Conservation (phyloP, 2,888 invertebrate genomes). For the Thymelicus sylvestris region DNA sequence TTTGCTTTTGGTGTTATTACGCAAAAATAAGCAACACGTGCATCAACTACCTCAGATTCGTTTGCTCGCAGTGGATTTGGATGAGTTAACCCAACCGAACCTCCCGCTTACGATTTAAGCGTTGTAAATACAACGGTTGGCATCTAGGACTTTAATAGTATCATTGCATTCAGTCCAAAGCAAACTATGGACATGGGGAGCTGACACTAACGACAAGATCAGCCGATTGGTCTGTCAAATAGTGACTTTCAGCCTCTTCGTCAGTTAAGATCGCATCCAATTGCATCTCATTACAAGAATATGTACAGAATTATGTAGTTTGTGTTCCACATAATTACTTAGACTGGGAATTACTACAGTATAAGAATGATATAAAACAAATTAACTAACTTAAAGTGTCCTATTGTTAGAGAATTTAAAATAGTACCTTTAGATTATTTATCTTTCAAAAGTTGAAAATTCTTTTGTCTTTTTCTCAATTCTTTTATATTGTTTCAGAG, state of each 20-base stretch:
- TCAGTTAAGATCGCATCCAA: not conserved
- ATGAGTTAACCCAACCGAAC: not conserved
- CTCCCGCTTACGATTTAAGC: not conserved
- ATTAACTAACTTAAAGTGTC: not conserved
- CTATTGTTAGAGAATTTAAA: no score
- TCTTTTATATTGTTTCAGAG: constrained; percentile 57
- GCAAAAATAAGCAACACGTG: not conserved
- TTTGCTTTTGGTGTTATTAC: not conserved
- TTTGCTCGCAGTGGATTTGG: not conserved
- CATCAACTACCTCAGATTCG: not conserved
- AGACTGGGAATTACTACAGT: no score
- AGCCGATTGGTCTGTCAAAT: no score
- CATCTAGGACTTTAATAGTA: not conserved
- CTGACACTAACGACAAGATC: no score
- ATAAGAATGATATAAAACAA: not conserved
- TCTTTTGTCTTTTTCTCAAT: not conserved
- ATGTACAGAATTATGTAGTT: no score
- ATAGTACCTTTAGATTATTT: no score
- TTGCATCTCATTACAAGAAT: not conserved
- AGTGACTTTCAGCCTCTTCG: no score
- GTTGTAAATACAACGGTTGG: not conserved
- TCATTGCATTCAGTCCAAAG: no score
- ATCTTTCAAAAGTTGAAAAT: no score
- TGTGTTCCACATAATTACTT: no score
- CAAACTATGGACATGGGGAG: no score